Conservation (phyloP, 2,888 invertebrate genomes). For the Pseudanteris insignis region DNA sequence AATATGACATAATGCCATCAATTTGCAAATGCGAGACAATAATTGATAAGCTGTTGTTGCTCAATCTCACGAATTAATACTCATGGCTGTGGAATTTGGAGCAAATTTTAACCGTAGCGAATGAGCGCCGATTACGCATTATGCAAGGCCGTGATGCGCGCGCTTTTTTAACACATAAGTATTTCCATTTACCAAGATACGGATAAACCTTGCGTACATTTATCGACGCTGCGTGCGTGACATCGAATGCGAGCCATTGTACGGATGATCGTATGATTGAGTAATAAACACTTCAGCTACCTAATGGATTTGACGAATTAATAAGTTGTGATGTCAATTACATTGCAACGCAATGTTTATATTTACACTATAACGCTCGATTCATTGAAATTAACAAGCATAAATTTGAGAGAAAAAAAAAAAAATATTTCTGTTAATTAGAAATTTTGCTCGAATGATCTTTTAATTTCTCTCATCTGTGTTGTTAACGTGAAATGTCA, state of each 20-base stretch:
- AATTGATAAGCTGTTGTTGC: conserved; percentile 33
- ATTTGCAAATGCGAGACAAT: conserved; percentile 31
- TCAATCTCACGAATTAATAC: conserved; percentile 33
- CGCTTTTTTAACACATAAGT: conserved; percentile 30
- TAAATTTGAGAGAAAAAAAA: background rate
- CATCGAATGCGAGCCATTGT: conserved; percentile 32
- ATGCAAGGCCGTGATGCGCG: conserved; percentile 33
- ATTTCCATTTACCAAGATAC: conserved; percentile 44
- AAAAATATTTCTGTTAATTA: too few relatives aligned
- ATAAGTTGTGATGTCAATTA: too few relatives aligned
- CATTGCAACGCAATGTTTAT: too few relatives aligned
- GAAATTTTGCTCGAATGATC: too few relatives aligned
- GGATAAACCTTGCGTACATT: conserved; percentile 47
- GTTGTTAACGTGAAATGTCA: too few relatives aligned
- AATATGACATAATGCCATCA: conserved; percentile 23
- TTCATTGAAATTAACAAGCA: too few relatives aligned
- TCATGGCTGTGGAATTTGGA: conserved; percentile 52
- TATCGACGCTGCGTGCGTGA: conserved; percentile 26
- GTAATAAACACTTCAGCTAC: conserved; percentile 23
- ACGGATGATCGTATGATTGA: conserved; percentile 13
- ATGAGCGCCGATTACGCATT: conserved; percentile 40
- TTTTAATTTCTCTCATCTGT: too few relatives aligned
- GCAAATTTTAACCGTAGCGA: conserved; percentile 44
- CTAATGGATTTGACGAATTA: conserved; percentile 9
- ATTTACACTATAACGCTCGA: too few relatives aligned